Conservation (phyloP, 2,888 invertebrate species). For the Chrysolina haemoptera region DNA sequence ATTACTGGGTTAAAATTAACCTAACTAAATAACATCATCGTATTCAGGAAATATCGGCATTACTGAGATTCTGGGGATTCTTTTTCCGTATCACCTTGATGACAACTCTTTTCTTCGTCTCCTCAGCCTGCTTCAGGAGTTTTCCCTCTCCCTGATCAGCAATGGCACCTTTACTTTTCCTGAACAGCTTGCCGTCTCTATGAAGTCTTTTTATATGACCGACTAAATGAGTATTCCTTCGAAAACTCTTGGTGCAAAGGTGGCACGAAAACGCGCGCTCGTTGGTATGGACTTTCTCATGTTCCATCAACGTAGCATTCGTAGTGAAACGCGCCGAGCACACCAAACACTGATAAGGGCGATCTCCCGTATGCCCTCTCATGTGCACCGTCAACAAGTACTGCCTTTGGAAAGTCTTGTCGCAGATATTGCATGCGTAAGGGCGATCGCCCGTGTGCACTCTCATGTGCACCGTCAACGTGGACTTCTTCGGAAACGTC, state of each 20-base stretch:
- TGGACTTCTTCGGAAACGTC: not conserved
- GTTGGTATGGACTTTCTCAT: not conserved
- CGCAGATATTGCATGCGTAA: not conserved
- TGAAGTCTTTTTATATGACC: not conserved
- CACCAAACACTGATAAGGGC: not conserved
- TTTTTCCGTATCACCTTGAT: not conserved
- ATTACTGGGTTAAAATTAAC: no score
- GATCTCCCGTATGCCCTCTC: slow-evolving; percentile 8
- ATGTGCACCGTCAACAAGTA: not conserved
- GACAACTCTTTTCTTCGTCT: not conserved
- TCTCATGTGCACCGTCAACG: not conserved
- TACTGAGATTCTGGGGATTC: not conserved
- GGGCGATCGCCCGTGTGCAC: not conserved
- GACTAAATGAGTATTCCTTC: not conserved
- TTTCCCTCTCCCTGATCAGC: not conserved
- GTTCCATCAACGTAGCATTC: not conserved
- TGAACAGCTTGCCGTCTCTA: not conserved
- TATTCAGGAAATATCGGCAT: not conserved
- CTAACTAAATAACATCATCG: no score
- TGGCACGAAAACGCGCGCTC: not conserved
- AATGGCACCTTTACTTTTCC: not conserved
- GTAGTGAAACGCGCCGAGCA: not conserved
- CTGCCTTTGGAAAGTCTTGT: not conserved
- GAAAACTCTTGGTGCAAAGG: not conserved
- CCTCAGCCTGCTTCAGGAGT: no score